Evolutionary conservation across 1,140 invertebrate genomes (phyloP).

Genomic region (Drosophila setifemur): DNA sequence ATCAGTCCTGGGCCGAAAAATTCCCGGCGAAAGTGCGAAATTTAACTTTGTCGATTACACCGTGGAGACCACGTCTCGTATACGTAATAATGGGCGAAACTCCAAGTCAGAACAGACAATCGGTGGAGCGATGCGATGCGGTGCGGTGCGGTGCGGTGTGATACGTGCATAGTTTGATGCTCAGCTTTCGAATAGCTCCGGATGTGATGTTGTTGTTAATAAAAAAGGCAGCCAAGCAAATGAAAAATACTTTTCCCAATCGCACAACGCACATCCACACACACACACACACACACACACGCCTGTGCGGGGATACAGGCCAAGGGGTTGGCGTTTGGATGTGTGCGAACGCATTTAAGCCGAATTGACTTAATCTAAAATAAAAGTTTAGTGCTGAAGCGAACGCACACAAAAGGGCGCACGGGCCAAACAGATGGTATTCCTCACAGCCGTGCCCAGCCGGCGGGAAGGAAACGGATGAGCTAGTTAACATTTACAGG

Average conservation of each 20-base stretch:
- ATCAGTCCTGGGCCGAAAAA: constrained; percentile 36
- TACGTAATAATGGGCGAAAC: constrained; percentile 52
- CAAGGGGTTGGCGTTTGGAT: background rate
- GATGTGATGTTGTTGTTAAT: constrained; percentile 57
- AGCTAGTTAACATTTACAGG: constrained; percentile 37
- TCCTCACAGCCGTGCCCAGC: constrained; percentile 37
- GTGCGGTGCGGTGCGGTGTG: background rate
- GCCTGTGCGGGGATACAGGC: background rate
- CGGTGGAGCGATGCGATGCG: background rate
- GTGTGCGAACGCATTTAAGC: constrained; percentile 16
- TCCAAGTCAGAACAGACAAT: constrained; percentile 15
- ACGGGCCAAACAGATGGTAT: constrained; percentile 44
- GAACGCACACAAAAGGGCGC: constrained; percentile 30
- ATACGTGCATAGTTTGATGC: constrained; percentile 58
- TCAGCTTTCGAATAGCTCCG: constrained; percentile 23
- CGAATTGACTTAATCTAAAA: constrained; percentile 80
- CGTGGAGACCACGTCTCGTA: constrained; percentile 69
- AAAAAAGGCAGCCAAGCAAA: constrained; percentile 69
- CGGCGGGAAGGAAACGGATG: constrained; percentile 22
- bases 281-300: background rate
- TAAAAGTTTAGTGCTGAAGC: constrained; percentile 70
- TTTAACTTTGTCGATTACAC: constrained; percentile 75
- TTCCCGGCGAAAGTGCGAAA: constrained; percentile 58
- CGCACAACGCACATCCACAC: constrained; percentile 8
- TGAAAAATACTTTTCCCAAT: constrained; percentile 65